phyloP scores from a whole-genome alignment of 2,888 invertebrate species.

The Dysmachus trigonus region DNA sequence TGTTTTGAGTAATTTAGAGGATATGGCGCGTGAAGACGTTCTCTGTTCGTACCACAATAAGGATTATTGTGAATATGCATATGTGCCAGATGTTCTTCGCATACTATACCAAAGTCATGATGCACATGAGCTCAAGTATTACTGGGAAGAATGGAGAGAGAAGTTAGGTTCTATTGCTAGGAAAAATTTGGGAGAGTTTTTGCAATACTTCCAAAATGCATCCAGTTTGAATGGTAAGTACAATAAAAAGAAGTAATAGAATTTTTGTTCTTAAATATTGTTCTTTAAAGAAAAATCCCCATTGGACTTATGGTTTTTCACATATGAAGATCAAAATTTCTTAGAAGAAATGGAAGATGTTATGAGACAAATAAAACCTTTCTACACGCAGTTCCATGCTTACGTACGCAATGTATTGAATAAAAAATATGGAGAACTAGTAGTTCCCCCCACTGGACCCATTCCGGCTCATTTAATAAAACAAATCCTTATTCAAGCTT shows the following conservation, averaged over 20 bases:
- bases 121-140: conserved; percentile 58
- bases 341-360: conserved; percentile 59
- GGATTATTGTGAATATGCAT: conserved; percentile 57
- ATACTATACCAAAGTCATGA: conserved; percentile 58
- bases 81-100: conserved; percentile 59
- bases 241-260: not conserved
- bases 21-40: not conserved
- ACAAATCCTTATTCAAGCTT: conserved; percentile 61
- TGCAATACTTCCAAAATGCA: conserved; percentile 58
- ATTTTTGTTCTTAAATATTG: no score
- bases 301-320: conserved; percentile 57
- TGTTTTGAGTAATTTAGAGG: not conserved
- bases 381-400: conserved; percentile 84
- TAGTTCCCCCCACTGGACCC: conserved; percentile 71
- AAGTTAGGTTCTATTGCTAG: conserved; percentile 59
- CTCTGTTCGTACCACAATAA: conserved; percentile 51
- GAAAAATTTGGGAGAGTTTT: conserved; percentile 58
- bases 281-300: conserved; percentile 35
- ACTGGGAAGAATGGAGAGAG: conserved; percentile 60
- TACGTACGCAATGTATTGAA: conserved; percentile 77
- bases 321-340: conserved; percentile 56
- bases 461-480: conserved; percentile 81
- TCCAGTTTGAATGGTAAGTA: conserved; percentile 54
- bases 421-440: conserved; percentile 72
- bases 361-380: conserved; percentile 77